These are phyloP conservation scores for Acleris sparsana DNA, from an alignment of 2,888 invertebrate species.

Conservation along the genomic window DNA sequence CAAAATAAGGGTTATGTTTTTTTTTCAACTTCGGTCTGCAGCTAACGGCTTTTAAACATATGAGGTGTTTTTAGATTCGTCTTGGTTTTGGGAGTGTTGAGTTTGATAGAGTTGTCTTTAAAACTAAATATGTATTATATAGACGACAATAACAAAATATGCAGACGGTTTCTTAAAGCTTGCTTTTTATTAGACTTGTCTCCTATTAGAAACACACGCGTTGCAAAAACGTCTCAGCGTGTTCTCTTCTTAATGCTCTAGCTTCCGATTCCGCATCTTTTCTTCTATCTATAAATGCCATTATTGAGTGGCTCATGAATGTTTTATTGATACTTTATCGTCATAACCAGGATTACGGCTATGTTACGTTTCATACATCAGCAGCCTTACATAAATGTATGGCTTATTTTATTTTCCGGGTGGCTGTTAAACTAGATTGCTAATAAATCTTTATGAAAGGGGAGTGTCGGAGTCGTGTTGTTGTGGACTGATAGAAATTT, in stretches of 20 bases:
- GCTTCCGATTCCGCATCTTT: constrained; percentile 8
- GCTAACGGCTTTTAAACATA: too few species aligned
- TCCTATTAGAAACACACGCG: too few species aligned
- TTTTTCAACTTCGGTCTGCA: too few species aligned
- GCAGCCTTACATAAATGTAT: constrained; percentile 27
- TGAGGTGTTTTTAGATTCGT: too few species aligned
- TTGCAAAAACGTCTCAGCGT: background rate
- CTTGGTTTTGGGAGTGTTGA: too few species aligned
- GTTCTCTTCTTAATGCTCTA: background rate
- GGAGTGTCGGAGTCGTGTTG: background rate
- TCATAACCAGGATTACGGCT: constrained; percentile 20
- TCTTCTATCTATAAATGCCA: constrained; percentile 9
- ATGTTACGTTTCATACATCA: constrained; percentile 25
- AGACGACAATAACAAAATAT: too few species aligned
- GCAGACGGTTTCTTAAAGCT: too few species aligned
- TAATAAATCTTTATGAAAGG: constrained; percentile 11
- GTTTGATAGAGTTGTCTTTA: too few species aligned
- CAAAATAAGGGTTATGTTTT: too few species aligned
- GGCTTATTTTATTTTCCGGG: constrained; percentile 22
- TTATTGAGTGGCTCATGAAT: constrained; percentile 35
- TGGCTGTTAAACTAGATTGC: constrained; percentile 13
- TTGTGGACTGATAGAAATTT: background rate
- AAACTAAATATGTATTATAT: too few species aligned
- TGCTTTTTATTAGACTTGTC: too few species aligned
- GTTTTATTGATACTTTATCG: constrained; percentile 33